Conservation (phyloP, 1,140 invertebrate species). For the Pararge aegeria region DNA sequence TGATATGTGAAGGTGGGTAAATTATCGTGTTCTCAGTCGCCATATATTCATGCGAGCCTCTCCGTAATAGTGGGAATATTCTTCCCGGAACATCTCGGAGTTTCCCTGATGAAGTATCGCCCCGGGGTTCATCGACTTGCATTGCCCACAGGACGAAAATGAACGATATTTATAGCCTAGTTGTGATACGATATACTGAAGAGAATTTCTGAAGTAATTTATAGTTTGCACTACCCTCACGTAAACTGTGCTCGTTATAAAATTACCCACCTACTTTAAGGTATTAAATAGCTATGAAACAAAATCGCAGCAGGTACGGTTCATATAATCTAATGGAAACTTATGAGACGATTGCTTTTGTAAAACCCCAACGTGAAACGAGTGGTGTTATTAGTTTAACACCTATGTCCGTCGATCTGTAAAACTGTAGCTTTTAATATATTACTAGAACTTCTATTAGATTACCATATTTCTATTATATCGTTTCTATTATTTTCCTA, state of each 20-base stretch:
- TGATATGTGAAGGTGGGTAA: slow-evolving; percentile 66
- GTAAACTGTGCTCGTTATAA: background rate
- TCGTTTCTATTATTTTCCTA: too few relatives aligned
- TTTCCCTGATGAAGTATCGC: slow-evolving; percentile 37
- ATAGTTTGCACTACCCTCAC: slow-evolving; percentile 42
- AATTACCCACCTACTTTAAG: background rate
- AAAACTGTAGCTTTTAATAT: too few relatives aligned
- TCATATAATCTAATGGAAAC: background rate
- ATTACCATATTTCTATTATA: too few relatives aligned
- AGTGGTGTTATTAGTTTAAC: too few relatives aligned
- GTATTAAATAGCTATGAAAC: background rate
- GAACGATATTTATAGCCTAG: slow-evolving; percentile 67
- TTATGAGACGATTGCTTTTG: background rate
- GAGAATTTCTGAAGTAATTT: slow-evolving; percentile 66
- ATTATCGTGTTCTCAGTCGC: slow-evolving; percentile 25
- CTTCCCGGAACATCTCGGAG: slow-evolving; percentile 18
- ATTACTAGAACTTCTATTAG: too few relatives aligned
- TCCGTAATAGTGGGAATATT: slow-evolving; percentile 29
- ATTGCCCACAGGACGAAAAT: slow-evolving; percentile 61
- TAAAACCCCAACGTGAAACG: too few relatives aligned
- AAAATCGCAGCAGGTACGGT: background rate
- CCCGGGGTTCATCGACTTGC: slow-evolving; percentile 49
- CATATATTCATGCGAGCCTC: slow-evolving; percentile 24
- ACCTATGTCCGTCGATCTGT: too few relatives aligned
- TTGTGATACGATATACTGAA: slow-evolving; percentile 43